Base-by-base conservation (phyloP, 2,888 invertebrate genomes). In the Drosophila kuntzei region DNA sequence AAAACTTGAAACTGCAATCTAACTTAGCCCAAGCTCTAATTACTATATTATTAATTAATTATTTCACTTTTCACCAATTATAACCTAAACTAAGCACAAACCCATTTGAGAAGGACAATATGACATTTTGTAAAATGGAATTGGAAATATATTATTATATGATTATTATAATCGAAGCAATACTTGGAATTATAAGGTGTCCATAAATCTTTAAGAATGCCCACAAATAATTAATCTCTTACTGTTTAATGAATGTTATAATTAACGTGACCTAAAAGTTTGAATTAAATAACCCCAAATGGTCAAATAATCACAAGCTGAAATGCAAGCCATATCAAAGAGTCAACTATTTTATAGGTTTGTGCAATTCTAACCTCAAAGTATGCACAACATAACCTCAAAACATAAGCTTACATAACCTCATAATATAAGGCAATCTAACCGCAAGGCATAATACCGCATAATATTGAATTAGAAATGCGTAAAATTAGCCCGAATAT, bases 401-500 rank as follows among this genome's bases (percentile, higher is more conserved):
- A 53, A 50, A 2, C 47, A 29, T 25, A 54, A 44, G 37, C 41
- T 4, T 14, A 34, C 37, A 46, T 41, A 37, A 59, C 53, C 62
- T 51, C 54, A 37, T 39, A 55, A 58, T 51, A 43, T 39, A 39
- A 58, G 69, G 54, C 39, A 51, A 62, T 49, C 20, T 59, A 57
- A 66, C 71, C 75, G 55, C 71, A 78, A 49, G 65, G 55, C 64
- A 73, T 65, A 76, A 67, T 49, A 53, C 27, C 49, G 50, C 63
- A 81, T 55, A 68, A 79, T 81, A 66, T 70, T 71, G 67, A 84
- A 79, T 81, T 79, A 67, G 76, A 81, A 66, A 64, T 79, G 79
- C 66, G 79, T 84, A 61, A 81, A 81, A 81, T 81, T 84, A 76
- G 68, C 69, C 53, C 59, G 66, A 71, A 76, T 66, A 46, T 62